Conservation (phyloP, 92 coral and sea anemone species). For the Parazoanthus darwini region DNA sequence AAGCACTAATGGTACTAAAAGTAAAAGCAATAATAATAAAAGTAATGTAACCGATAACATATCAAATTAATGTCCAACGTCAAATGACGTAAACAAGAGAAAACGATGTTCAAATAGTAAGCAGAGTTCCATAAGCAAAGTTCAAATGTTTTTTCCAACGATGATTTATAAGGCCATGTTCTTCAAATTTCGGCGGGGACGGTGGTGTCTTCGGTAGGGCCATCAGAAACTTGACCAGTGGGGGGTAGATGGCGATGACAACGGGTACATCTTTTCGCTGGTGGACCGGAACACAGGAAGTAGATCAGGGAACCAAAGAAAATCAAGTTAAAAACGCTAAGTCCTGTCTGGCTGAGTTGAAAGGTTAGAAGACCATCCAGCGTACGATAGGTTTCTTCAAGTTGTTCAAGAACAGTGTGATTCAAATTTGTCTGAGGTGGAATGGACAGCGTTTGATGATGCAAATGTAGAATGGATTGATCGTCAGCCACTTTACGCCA, state of each 20-base stretch:
- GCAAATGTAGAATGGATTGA: too few relatives aligned
- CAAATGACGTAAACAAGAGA: not conserved
- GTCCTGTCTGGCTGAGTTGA: too few relatives aligned
- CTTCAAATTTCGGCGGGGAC: not conserved
- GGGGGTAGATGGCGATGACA: not conserved
- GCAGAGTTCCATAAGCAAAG: constrained; percentile 24
- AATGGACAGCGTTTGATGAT: too few relatives aligned
- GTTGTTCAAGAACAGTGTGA: too few relatives aligned
- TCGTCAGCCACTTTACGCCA: too few relatives aligned
- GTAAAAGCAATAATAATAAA: not conserved
- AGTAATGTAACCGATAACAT: not conserved
- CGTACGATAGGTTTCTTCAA: too few relatives aligned
- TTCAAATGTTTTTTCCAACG: constrained; percentile 5
- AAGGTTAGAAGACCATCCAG: too few relatives aligned
- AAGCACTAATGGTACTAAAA: constrained; percentile 25
- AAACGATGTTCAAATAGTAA: not conserved
- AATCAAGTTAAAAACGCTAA: too few relatives aligned
- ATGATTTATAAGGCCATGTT: constrained; percentile 13
- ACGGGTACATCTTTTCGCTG: too few relatives aligned
- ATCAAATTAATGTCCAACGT: too few relatives aligned
- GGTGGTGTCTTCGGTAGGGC: constrained; percentile 10
- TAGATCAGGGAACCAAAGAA: too few relatives aligned
- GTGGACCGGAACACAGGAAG: not conserved
- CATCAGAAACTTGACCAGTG: not conserved
- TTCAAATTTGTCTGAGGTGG: too few relatives aligned